Evolutionary conservation across 2,888 invertebrate species (phyloP), one percentile per base, ranked within the genome.

Genomic region (Andricus curvator): DNA sequence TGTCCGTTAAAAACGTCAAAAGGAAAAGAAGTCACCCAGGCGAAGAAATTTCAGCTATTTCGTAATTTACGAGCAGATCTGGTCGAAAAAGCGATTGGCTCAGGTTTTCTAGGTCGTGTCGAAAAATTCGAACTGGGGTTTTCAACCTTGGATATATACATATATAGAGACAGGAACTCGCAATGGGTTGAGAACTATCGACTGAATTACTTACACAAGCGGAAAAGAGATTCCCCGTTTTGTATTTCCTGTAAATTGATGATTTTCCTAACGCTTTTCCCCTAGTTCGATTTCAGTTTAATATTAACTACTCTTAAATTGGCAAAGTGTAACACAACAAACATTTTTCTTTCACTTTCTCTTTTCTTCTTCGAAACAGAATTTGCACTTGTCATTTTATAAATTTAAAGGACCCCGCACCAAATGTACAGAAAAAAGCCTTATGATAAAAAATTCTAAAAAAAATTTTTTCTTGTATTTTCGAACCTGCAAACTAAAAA

Each of bases 31-130:
- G 78, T 80, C 66, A 83, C 44, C 67, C 80, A 81, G 83, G 78
- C 83, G 82, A 87, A 86, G 83, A 87, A 86, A 85, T 85, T 85
- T 82, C 82, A 85, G 83, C 84, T 85, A 85, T 86, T 86, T 84
- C 81, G 85, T 85, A 87, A 86, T 86, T 85, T 85, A 84, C 84
- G 85, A 85, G 83, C 81, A 66, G 78, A 78, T 82, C 84, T 84
- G 81, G 83, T 60, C 78, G 62, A 77, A 78, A 76, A 79, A 51
- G 66, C 81, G 82, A 82, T 84, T 82, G 83, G 81, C 82, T 83
- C 80, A 70, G 82, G 80, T 85, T 84, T 84, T 85, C 79, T 84
- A 81, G 79, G 80, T 81, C 83, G 81, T 68, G 79, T 80, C 56
- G 83, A 85, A 85, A 85, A 86, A 83, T 85, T 83, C 82, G 77